Evolutionary conservation across 2,113 vertebrate species (phyloP).

Genomic region (Cairina moschata): DNA sequence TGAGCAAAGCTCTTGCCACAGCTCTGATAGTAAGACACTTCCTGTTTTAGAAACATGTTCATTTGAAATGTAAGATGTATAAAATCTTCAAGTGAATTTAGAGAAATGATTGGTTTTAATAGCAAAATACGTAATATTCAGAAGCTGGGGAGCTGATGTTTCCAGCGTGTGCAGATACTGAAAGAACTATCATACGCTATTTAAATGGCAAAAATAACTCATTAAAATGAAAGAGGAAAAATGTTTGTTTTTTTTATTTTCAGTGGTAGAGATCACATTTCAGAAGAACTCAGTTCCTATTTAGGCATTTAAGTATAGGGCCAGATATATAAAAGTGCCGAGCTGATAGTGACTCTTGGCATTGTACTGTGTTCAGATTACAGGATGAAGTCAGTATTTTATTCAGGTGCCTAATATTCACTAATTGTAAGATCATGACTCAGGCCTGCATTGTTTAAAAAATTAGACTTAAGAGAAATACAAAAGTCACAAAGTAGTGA

Average conservation of each 20-base stretch:
- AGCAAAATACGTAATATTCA: not conserved
- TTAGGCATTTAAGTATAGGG: not conserved
- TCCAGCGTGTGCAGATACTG: not conserved
- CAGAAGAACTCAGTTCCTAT: not conserved
- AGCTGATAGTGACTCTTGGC: not conserved
- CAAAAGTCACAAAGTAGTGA: not conserved
- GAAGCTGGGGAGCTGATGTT: not conserved
- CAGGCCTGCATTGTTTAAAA: not conserved
- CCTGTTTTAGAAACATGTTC: not conserved
- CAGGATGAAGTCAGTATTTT: not conserved
- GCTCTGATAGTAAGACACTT: not conserved
- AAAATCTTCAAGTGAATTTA: not conserved
- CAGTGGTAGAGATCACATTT: not conserved
- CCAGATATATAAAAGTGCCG: not conserved
- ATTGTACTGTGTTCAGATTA: not conserved
- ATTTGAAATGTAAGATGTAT: not conserved
- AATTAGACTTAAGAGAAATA: not conserved
- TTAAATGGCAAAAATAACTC: not conserved
- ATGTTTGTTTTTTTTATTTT: not conserved
- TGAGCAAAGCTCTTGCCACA: not conserved
- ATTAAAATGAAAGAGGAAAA: not conserved
- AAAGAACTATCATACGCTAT: not conserved
- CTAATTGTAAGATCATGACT: not conserved
- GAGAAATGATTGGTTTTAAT: not conserved
- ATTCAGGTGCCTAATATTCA: not conserved